These are phyloP conservation scores for Platanista minor DNA, from an alignment of 2,113 vertebrate species.

Conservation along the genomic window DNA sequence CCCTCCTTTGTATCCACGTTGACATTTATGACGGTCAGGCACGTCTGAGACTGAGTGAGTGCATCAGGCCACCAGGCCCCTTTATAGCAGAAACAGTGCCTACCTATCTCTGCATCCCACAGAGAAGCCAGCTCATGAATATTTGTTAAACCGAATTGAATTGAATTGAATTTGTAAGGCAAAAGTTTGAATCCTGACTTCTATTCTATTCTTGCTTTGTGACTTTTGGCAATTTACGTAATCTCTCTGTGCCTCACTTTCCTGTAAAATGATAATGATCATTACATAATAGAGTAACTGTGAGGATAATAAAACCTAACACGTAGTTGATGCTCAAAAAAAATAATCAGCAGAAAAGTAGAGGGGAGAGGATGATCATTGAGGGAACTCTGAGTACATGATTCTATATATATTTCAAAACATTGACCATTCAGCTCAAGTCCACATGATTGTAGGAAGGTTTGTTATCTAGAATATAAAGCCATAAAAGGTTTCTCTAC, in stretches of 20 bases:
- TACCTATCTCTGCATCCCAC: background rate
- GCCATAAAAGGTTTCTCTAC: background rate
- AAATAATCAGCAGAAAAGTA: background rate
- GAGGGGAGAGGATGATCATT: background rate
- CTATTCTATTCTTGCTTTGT: background rate
- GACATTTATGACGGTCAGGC: background rate
- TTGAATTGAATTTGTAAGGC: background rate
- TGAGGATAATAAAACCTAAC: background rate
- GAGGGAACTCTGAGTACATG: background rate
- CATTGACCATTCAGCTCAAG: background rate
- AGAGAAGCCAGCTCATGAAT: background rate
- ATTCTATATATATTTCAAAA: background rate
- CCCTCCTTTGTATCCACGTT: too few relatives aligned
- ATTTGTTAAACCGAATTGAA: background rate
- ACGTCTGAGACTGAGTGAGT: background rate
- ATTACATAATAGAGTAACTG: background rate
- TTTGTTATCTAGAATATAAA: background rate
- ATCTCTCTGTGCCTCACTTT: background rate
- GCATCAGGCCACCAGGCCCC: too few relatives aligned
- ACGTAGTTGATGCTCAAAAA: background rate
- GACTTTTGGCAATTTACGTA: background rate
- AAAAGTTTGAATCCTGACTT: background rate
- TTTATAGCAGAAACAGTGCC: background rate
- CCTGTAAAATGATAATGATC: background rate
- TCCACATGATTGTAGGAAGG: background rate